These are phyloP conservation scores for Bombus cullumanus DNA, from an alignment of 1,140 invertebrate species.

Conservation along the genomic window DNA sequence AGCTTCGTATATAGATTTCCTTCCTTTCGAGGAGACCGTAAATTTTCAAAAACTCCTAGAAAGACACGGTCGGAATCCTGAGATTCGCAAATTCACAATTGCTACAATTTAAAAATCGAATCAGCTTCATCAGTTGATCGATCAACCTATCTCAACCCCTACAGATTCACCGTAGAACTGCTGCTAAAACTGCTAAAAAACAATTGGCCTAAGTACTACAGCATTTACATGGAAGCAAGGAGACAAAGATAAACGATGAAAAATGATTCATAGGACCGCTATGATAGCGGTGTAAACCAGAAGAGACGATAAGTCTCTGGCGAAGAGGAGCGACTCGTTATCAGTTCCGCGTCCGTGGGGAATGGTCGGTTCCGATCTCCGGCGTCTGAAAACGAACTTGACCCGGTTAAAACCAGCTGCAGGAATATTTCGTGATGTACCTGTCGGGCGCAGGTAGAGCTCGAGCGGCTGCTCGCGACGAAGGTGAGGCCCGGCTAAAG, in stretches of 20 bases:
- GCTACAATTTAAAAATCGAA: no score
- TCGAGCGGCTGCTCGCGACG: slow-evolving; percentile 32
- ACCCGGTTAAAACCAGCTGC: slow-evolving; percentile 48
- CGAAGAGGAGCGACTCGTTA: slow-evolving; percentile 29
- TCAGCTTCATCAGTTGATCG: no score
- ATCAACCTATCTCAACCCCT: no score
- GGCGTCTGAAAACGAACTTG: slow-evolving; percentile 49
- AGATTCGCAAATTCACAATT: no score
- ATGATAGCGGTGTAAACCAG: background rate
- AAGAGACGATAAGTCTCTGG: background rate
- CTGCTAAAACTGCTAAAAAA: no score
- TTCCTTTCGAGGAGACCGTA: no score
- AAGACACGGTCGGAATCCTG: no score
- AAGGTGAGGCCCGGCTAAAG: slow-evolving; percentile 21
- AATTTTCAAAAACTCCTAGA: no score
- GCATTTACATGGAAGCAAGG: background rate
- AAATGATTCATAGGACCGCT: background rate
- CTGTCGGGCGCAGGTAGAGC: slow-evolving; percentile 51
- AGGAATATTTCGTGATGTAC: slow-evolving; percentile 48
- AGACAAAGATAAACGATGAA: background rate
- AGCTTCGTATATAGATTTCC: no score
- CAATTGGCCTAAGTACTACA: no score
- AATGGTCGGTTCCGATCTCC: background rate
- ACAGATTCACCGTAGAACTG: no score
- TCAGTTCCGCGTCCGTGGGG: slow-evolving; percentile 52